Conservation (phyloP, 1,140 invertebrate species). For the Ylistrum balloti region DNA sequence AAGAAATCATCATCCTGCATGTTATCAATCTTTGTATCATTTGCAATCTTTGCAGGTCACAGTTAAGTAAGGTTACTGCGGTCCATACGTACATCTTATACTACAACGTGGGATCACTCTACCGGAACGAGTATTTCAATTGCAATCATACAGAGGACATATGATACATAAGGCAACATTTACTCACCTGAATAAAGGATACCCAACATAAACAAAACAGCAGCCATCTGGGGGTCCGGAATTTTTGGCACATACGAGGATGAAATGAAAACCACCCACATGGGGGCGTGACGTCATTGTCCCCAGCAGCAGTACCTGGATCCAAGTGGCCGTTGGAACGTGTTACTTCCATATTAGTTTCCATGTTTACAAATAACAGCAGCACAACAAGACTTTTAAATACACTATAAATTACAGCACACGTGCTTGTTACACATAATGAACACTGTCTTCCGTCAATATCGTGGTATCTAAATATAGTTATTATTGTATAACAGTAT, state of each 20-base stretch:
- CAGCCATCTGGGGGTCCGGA: not conserved
- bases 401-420: not conserved
- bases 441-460: too few relatives aligned
- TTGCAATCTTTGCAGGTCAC: too few relatives aligned
- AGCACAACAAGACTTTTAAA: not conserved
- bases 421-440: too few relatives aligned
- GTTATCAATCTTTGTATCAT: too few relatives aligned
- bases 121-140: too few relatives aligned
- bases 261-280: not conserved
- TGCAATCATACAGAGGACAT: too few relatives aligned
- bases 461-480: too few relatives aligned
- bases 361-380: not conserved
- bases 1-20: too few relatives aligned
- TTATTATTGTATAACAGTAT: too few relatives aligned
- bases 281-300: not conserved
- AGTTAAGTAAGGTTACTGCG: too few relatives aligned
- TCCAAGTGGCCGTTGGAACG: not conserved
- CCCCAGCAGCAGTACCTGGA: not conserved
- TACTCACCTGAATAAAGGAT: conserved; percentile 6
- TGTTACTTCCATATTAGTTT: not conserved
- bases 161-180: not conserved
- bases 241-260: not conserved
- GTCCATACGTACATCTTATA: too few relatives aligned
- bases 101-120: too few relatives aligned
- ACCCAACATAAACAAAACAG: conserved; percentile 7